Percentiles rank a stretch among this genome's conserved stretches.
Conservation (phyloP, 2,797 vertebrate species). For the Sardinella longiceps region DNA sequence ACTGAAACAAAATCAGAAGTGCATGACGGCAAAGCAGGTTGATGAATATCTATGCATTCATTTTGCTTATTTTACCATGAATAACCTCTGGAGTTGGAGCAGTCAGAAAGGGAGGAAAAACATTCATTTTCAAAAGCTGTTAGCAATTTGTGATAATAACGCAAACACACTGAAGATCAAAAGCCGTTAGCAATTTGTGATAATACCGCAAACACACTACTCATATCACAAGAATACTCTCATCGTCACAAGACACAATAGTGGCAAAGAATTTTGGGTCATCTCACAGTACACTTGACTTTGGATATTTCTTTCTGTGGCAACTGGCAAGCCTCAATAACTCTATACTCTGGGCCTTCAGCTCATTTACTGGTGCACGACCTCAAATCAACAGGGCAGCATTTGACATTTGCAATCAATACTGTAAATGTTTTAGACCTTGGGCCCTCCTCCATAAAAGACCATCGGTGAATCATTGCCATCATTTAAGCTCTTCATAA, state of each 20-base stretch:
- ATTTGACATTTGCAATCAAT: conserved; percentile 13
- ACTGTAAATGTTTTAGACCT: neutral
- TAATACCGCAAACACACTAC: neutral
- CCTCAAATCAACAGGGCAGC: neutral
- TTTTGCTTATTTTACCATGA: conserved; percentile 85
- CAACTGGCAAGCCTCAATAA: neutral
- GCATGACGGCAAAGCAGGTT: neutral
- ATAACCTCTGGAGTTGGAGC: conserved; percentile 87
- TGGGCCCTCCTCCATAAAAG: neutral
- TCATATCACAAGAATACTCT: neutral
- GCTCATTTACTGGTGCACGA: neutral
- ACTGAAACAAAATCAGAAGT: neutral
- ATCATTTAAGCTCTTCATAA: conserved; percentile 18
- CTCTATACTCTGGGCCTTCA: neutral
- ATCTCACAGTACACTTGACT: neutral
- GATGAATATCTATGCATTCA: conserved; percentile 34
- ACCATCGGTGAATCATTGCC: neutral
- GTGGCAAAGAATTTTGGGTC: no score
- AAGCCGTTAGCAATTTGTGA: conserved; percentile 64
- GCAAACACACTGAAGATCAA: conserved; percentile 43
- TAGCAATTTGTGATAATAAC: conserved; percentile 53
- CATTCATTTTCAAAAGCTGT: conserved; percentile 77
- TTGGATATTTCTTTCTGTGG: neutral
- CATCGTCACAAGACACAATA: no score
- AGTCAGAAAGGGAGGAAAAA: conserved; percentile 82